Evolutionary conservation across 1,140 invertebrate species (phyloP).

Genomic region (Listronotus bonariensis): DNA sequence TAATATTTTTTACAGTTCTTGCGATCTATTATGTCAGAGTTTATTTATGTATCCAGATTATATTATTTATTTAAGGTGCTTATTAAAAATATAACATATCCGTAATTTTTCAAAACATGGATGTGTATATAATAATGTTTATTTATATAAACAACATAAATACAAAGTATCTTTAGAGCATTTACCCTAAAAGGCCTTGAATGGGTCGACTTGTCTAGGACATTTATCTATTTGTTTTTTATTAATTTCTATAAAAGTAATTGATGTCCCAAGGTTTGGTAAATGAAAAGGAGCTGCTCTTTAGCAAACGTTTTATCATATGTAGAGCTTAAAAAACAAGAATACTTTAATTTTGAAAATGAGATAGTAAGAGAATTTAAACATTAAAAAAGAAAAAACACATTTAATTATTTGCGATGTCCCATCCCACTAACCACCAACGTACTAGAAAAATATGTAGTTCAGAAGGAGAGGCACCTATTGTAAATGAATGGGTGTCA

Average conservation of each 20-base stretch:
- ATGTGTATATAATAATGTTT: background rate
- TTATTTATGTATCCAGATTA: constrained; percentile 4
- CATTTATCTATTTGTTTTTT: constrained; percentile 1
- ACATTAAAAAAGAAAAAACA: too few relatives aligned
- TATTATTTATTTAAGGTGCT: background rate
- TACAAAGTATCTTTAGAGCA: background rate
- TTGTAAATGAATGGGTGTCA: constrained; percentile 30
- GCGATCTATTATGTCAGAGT: constrained; percentile 1
- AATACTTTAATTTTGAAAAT: too few relatives aligned
- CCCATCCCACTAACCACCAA: background rate
- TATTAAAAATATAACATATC: background rate
- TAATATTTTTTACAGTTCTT: background rate
- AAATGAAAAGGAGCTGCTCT: too few relatives aligned
- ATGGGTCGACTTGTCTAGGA: background rate
- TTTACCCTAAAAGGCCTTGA: constrained; percentile 6
- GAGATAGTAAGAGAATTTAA: too few relatives aligned
- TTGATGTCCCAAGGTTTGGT: background rate
- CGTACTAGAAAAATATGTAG: background rate
- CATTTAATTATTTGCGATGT: background rate
- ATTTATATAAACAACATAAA: background rate
- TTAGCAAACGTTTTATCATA: too few relatives aligned
- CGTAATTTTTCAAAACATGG: constrained; percentile 1
- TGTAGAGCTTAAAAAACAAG: too few relatives aligned
- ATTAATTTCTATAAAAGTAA: background rate
- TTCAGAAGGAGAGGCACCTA: constrained; percentile 15